Evolutionary conservation across 2,888 invertebrate genomes (phyloP).

Genomic region (Miltochrista miniata): DNA sequence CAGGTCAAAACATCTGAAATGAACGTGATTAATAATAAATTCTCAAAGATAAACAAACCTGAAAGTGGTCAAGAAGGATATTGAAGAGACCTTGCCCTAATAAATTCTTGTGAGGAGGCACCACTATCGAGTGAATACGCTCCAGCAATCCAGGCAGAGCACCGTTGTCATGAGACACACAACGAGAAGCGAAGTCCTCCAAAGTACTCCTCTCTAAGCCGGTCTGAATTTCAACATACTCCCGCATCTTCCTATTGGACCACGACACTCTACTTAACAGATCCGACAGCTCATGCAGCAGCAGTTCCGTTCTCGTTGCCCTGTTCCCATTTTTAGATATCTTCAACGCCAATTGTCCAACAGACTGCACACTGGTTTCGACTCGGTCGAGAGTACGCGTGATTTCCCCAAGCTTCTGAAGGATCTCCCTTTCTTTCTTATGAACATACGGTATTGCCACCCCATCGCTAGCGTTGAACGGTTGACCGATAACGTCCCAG

Average conservation of each 20-base stretch:
- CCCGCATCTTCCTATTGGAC: slow-evolving; percentile 84
- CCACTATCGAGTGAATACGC: slow-evolving; percentile 85
- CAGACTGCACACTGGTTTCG: slow-evolving; percentile 59
- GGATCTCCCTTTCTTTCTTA: slow-evolving; percentile 84
- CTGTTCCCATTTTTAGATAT: slow-evolving; percentile 67
- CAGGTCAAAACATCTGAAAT: background rate
- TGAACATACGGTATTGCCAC: slow-evolving; percentile 85
- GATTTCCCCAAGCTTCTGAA: slow-evolving; percentile 71
- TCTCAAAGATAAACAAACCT: slow-evolving; percentile 52
- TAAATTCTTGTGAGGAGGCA: slow-evolving; percentile 71
- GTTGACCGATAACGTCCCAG: slow-evolving; percentile 85
- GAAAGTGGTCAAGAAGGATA: slow-evolving; percentile 59
- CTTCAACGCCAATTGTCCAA: slow-evolving; percentile 51
- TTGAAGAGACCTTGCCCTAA: slow-evolving; percentile 76
- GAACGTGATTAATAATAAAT: background rate
- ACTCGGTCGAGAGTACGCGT: slow-evolving; percentile 59
- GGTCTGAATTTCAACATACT: slow-evolving; percentile 79
- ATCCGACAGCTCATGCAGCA: slow-evolving; percentile 85
- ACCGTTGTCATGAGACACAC: slow-evolving; percentile 86
- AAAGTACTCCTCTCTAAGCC: slow-evolving; percentile 86
- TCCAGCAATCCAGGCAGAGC: slow-evolving; percentile 87
- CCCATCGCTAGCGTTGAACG: slow-evolving; percentile 77
- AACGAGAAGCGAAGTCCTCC: slow-evolving; percentile 87
- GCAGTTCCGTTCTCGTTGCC: slow-evolving; percentile 81
- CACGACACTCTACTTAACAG: slow-evolving; percentile 84